Base-by-base conservation (phyloP, 1,140 invertebrate species). In the Drosophila repletoides region DNA sequence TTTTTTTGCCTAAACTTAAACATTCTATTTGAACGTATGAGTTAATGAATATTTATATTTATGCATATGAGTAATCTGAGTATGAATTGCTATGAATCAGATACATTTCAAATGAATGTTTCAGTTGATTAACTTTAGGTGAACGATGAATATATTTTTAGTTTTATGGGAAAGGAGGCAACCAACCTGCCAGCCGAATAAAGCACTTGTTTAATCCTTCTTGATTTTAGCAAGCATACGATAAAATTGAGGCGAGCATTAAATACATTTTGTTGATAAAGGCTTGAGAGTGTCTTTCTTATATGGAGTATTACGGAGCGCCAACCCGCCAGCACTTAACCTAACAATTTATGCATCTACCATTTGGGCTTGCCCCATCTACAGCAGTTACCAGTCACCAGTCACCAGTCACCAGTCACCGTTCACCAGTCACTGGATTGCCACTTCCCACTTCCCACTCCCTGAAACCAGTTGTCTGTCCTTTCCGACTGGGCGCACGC, bases 101-200 rank as follows among this genome's bases (percentile, higher is more conserved):
- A 52, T 36, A 34, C 6, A 22, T 15, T 49, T 49, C 28, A 9
- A 0, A 12, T 33, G 12, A 52, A 52, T 5, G 21, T 26, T 10
- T 22, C 12, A 22, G 15, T 48, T 56, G 73, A 33, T 31, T 72
- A 75, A 66, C 43, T 58, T 21, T 22, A 31, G 12, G 4, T 3
- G 5, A 7, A 7, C 2, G 28, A 45, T 59, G 26, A 52, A 52
- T 67, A n/a, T 31, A n/a, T n/a, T n/a, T n/a, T n/a, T n/a, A n/a
- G 28, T 21, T 5, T 19, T 14, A 28, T 34, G 24, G 26, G 52
- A 10, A 14, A 55, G 41, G 26, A 22, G 33, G 28, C 22, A 52
- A 83, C 79, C 56, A 84, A 83, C 79, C 79, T 84, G 70, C 75
- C 7, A 84, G 60, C 80, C 58, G 65, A 26, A 86, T 84, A 43